These are phyloP conservation scores for Oostethus manadensis DNA, from an alignment of 2,113 vertebrate genomes.

Conservation along the genomic window DNA sequence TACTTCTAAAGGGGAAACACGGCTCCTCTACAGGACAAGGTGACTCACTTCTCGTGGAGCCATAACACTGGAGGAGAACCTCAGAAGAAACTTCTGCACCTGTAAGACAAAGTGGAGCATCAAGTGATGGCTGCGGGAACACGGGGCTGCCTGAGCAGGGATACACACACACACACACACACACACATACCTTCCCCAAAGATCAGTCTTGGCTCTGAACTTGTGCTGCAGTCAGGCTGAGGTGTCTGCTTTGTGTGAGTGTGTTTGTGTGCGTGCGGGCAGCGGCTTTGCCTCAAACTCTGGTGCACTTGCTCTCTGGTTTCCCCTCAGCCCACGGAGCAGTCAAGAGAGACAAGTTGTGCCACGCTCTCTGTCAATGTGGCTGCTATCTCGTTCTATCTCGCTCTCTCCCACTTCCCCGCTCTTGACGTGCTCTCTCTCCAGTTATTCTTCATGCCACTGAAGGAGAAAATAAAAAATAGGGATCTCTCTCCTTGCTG, in stretches of 20 bases:
- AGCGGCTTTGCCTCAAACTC: constrained; percentile 58
- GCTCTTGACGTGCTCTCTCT: constrained; percentile 61
- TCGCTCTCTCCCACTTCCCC: constrained; percentile 42
- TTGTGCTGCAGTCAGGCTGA: constrained; percentile 45
- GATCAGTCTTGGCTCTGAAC: constrained; percentile 62
- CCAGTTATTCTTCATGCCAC: constrained; percentile 64
- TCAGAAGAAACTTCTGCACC: constrained; percentile 51
- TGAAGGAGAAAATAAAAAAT: constrained; percentile 67
- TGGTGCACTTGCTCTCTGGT: constrained; percentile 63
- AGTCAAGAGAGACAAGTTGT: constrained; percentile 61
- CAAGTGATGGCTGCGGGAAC: constrained; percentile 22
- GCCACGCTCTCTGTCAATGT: constrained; percentile 66
- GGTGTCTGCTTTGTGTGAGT: constrained; percentile 41
- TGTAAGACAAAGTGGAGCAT: constrained; percentile 53
- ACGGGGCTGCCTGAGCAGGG: constrained; percentile 12
- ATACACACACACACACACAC: constrained; percentile 35
- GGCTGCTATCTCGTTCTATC: constrained; percentile 62
- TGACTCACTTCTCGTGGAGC: constrained; percentile 31
- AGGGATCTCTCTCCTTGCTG: constrained; percentile 58
- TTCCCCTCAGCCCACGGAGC: constrained; percentile 42
- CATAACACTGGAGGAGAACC: constrained; percentile 38
- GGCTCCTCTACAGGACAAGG: constrained; percentile 47
- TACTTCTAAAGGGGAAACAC: constrained; percentile 35
- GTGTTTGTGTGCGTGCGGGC: constrained; percentile 46
- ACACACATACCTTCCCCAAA: constrained; percentile 61